Conservation (phyloP, 2,888 invertebrate species). For the Galeopsomyia nigrocyanea region DNA sequence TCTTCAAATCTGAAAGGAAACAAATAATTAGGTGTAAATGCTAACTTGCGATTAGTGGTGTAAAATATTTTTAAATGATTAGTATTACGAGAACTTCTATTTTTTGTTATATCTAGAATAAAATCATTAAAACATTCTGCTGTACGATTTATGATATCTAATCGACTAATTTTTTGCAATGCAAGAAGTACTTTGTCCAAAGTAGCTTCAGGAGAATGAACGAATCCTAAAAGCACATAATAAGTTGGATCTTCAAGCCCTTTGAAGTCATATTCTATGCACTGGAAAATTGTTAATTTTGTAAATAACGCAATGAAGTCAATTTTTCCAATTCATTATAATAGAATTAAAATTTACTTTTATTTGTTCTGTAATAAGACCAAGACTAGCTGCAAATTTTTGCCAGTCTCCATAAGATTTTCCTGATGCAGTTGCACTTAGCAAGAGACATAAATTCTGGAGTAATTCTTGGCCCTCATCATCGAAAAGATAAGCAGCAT, state of each 20-base stretch:
- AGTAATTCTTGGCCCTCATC: conserved; percentile 53
- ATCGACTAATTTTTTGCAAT: conserved; percentile 70
- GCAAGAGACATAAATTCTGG: conserved; percentile 57
- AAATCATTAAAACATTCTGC: conserved; percentile 65
- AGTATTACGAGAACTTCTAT: conserved; percentile 33
- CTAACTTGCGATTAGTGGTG: neutral
- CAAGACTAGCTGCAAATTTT: conserved; percentile 60
- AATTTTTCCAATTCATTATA: conserved; percentile 10
- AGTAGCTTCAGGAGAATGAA: conserved; percentile 71
- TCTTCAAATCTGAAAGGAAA: conserved; percentile 31
- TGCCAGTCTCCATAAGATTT: conserved; percentile 62
- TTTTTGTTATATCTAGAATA: conserved; percentile 33
- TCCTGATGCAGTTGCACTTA: conserved; percentile 60
- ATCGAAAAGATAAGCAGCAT: conserved; percentile 61
- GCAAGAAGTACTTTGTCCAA: conserved; percentile 71
- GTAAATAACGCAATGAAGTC: neutral
- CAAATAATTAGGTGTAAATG: no score
- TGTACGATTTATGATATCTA: conserved; percentile 71
- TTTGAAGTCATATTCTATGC: conserved; percentile 72
- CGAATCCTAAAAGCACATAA: conserved; percentile 71
- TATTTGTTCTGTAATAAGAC: conserved; percentile 61
- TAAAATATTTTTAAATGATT: neutral
- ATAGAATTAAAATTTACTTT: conserved; percentile 51
- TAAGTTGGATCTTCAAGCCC: conserved; percentile 71
- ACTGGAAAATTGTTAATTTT: conserved; percentile 47